Conservation (phyloP, 2,888 invertebrate genomes). For the Synergus gifuensis region DNA sequence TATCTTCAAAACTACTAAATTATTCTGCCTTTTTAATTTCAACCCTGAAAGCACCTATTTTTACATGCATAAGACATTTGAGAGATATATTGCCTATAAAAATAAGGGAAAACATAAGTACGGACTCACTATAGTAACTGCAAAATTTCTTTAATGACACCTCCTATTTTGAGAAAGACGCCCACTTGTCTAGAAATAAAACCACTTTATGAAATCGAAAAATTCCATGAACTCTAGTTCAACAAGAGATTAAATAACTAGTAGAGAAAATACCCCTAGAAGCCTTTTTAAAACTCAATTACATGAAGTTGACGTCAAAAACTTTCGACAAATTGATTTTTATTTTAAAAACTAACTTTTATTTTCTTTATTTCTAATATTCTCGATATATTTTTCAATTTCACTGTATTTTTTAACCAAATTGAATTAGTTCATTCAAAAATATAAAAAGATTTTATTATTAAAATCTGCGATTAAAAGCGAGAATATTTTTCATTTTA, state of each 20-base stretch:
- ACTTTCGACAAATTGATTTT: too few species aligned
- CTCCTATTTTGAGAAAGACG: not conserved
- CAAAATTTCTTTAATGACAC: not conserved
- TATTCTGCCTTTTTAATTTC: not conserved
- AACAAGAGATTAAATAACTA: not conserved
- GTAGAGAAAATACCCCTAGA: not conserved
- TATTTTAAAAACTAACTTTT: too few species aligned
- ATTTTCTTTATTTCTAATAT: not conserved
- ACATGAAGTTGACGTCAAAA: too few species aligned
- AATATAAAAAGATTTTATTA: not conserved
- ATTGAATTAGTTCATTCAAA: too few species aligned
- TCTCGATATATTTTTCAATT: too few species aligned
- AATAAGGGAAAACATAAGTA: constrained; percentile 1
- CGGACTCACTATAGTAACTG: not conserved
- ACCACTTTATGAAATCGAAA: not conserved
- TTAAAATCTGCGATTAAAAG: not conserved
- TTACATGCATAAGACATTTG: not conserved
- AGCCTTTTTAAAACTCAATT: not conserved
- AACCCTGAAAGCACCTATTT: not conserved
- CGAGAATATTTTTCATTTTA: not conserved
- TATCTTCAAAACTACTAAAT: not conserved
- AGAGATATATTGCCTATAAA: constrained; percentile 2
- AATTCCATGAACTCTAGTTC: not conserved
- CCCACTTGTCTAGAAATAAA: not conserved
- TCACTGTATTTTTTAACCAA: too few species aligned